Conservation (phyloP, 2,113 vertebrate genomes). For the Aphyosemion australe region DNA sequence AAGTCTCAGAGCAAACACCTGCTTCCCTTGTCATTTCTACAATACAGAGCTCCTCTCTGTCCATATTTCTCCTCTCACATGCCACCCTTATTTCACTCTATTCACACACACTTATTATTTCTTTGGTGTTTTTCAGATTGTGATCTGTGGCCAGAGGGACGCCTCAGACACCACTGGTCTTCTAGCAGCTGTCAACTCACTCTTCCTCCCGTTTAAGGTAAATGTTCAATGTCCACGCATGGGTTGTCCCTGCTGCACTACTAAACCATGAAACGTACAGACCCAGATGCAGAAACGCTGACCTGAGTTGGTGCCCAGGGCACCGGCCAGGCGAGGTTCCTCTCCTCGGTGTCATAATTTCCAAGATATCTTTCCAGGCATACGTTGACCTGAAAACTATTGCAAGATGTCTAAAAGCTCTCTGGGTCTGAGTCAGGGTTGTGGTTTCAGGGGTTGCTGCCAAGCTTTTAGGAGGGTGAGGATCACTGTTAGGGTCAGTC, state of each 20-base stretch:
- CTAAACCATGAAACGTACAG: conserved; percentile 25
- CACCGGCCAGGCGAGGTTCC: no score
- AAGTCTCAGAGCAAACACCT: conserved; percentile 55
- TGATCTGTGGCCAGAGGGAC: conserved; percentile 88
- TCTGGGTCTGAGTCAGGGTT: conserved; percentile 8
- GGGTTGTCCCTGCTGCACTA: background rate
- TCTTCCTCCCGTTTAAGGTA: conserved; percentile 90
- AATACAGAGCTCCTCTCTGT: conserved; percentile 29
- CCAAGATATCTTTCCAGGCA: conserved; percentile 19
- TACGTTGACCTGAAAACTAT: conserved; percentile 21
- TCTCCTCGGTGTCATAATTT: conserved; percentile 17
- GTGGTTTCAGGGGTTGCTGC: background rate
- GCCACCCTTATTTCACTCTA: conserved; percentile 29
- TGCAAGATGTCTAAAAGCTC: conserved; percentile 5
- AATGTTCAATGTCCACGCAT: conserved; percentile 10
- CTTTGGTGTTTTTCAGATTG: conserved; percentile 77
- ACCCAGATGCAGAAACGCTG: conserved; percentile 10
- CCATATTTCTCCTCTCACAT: background rate
- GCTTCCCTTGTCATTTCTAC: conserved; percentile 61
- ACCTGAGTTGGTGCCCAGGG: no score
- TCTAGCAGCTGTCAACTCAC: conserved; percentile 79
- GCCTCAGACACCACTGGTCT: conserved; percentile 85
- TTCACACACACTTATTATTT: conserved; percentile 7
- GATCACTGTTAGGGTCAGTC: conserved; percentile 24
- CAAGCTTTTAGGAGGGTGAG: background rate